Base-by-base conservation (phyloP, 2,113 vertebrate species). In the Vireo altiloquus region DNA sequence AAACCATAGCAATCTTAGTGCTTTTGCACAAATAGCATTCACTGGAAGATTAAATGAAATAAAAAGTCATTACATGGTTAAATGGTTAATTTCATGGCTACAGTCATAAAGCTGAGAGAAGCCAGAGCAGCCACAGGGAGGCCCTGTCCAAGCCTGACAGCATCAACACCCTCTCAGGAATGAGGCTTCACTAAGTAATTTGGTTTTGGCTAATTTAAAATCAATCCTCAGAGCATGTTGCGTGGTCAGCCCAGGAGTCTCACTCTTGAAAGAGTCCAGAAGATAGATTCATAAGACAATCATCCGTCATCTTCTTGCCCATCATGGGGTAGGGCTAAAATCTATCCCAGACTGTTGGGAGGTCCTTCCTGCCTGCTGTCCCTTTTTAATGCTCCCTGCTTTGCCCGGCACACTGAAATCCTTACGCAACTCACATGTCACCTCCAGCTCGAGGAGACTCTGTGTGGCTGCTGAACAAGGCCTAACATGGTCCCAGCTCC, bases 61-160 rank as follows among this genome's bases (percentile, higher is more conserved):
- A 82, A 84, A 65, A 95, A 92, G 94, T 74, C 86, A 80, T 94
- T 84, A 87, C 69, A 89, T 93, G 89, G 71, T 95, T 95, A 97
- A 95, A 94, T 54, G 49, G 69, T 39, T 90, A 37, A 94, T 95
- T 93, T 96, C 84, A 94, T 3, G 25, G 80, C 57, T 22, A 15
- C 22, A 46, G 61, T 93, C 77, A 75, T 66, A 84, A 93, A 94
- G 91, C 59, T 72, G 78, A 76, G 72, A 92, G 82, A 88, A 88
- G 87, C 33, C 76, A 88, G 52, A 71, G 47, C 70, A 66, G 69
- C 42, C 74, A 46, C 6, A 16, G 61, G 69, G 69, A 74, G n/a
- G 64, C 40, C 49, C 11, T 74, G 37, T 49, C 44, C 44, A 61
- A 70, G 75, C 35, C 66, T 49, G 44, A 85, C 37, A 81, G 44